These are phyloP conservation scores for Drosophila novamexicana DNA, from an alignment of 1,140 invertebrate species.

Conservation along the genomic window DNA sequence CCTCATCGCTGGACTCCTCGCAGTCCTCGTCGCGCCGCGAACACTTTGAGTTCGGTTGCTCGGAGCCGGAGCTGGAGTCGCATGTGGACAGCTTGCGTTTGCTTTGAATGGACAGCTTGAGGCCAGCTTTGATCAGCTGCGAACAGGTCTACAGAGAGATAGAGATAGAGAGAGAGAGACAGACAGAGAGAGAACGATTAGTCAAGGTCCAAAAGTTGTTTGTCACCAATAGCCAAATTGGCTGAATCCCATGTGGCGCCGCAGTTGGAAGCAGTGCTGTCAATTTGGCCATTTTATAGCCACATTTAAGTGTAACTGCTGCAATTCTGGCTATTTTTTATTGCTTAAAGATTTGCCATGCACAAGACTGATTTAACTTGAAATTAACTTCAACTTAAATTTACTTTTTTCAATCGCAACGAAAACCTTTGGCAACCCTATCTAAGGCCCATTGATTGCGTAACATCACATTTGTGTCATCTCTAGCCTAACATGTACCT, in stretches of 20 bases:
- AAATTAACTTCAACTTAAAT: no score
- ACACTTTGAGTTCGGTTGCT: conserved; percentile 85
- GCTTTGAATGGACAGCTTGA: conserved; percentile 95
- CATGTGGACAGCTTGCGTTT: conserved; percentile 91
- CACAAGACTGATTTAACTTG: no score
- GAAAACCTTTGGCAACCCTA: no score
- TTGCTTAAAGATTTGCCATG: no score
- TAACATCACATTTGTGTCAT: no score
- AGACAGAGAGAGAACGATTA: conserved; percentile 1
- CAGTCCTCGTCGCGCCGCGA: conserved; percentile 75
- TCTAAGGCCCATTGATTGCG: no score
- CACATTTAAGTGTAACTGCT: no score
- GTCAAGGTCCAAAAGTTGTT: conserved; percentile 63
- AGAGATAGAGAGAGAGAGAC: conserved; percentile 10
- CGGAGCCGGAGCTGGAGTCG: conserved; percentile 85
- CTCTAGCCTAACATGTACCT: no score
- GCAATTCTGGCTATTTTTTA: no score
- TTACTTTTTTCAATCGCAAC: no score
- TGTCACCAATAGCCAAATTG: conserved; percentile 74
- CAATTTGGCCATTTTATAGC: no score
- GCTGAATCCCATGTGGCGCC: conserved; percentile 27
- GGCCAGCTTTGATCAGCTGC: conserved; percentile 94
- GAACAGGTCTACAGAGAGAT: conserved; percentile 89
- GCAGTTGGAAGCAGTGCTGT: conserved; percentile 49
- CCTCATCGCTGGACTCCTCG: conserved; percentile 77